phyloP scores from a whole-genome alignment of 2,797 vertebrate species.

The Premnoplex brunnescens region DNA sequence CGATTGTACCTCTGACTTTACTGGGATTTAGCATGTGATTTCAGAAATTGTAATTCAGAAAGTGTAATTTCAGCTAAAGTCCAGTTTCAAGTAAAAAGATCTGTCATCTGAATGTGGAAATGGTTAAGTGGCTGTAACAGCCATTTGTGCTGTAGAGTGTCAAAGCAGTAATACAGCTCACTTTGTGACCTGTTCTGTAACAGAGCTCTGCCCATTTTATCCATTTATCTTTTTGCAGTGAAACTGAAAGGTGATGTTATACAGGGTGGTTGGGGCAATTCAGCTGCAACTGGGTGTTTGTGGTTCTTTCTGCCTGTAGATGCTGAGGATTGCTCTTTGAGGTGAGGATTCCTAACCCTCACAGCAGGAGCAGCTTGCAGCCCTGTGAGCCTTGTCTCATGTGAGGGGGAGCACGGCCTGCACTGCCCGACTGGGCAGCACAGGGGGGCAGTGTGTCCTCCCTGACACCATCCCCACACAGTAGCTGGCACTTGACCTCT shows the following conservation, averaged over 20 bases:
- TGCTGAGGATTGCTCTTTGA: neutral
- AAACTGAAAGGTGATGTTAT: neutral
- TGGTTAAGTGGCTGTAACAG: neutral
- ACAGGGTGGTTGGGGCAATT: accelerated
- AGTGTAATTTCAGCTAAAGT: neutral
- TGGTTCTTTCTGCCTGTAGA: neutral
- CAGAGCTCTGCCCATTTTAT: neutral
- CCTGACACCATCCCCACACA: neutral
- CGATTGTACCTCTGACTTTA: neutral
- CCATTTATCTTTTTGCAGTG: neutral
- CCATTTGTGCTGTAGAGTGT: neutral
- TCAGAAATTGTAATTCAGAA: neutral
- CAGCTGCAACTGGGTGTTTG: neutral
- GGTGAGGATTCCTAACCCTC: neutral
- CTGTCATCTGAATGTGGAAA: neutral
- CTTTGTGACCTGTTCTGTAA: neutral
- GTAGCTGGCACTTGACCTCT: neutral
- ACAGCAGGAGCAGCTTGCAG: neutral
- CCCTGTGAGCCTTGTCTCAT: neutral
- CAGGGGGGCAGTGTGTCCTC: neutral
- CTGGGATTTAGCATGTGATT: neutral
- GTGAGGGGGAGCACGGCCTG: neutral
- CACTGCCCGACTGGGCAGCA: neutral
- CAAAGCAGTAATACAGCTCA: neutral
- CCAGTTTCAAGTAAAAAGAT: neutral